These are phyloP conservation scores for Thalassophryne amazonica DNA, from an alignment of 2,797 vertebrate species.

Conservation along the genomic window DNA sequence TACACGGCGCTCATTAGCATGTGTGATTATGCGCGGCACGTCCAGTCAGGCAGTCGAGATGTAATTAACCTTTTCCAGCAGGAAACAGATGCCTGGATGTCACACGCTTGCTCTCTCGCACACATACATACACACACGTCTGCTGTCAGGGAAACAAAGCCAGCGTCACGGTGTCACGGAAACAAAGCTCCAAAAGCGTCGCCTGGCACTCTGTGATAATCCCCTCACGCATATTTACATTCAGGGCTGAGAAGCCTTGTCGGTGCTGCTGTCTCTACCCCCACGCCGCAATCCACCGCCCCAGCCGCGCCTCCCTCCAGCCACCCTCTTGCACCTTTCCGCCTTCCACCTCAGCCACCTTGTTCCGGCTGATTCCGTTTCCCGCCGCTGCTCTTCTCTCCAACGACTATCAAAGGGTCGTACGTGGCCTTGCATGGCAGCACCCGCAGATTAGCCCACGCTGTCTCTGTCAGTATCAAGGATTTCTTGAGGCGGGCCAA, in stretches of 20 bases:
- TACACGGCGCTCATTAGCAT: conserved; percentile 67
- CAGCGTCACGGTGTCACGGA: conserved; percentile 71
- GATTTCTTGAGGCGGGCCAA: conserved; percentile 52
- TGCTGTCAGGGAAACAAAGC: conserved; percentile 77
- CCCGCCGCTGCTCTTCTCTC: not conserved
- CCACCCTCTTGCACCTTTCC: conserved; percentile 5
- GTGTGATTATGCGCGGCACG: conserved; percentile 77
- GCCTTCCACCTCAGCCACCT: not conserved
- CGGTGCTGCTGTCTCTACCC: conserved; percentile 17
- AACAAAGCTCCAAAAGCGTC: conserved; percentile 69
- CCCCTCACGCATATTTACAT: conserved; percentile 72
- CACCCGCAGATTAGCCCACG: conserved; percentile 49
- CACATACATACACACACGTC: conserved; percentile 41
- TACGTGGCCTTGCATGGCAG: conserved; percentile 43
- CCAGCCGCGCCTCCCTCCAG: not conserved
- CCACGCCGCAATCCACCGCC: not conserved
- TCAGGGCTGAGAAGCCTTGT: conserved; percentile 60
- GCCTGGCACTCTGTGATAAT: conserved; percentile 76
- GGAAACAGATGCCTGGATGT: conserved; percentile 77
- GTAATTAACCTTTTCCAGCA: conserved; percentile 83
- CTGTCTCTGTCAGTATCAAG: conserved; percentile 33
- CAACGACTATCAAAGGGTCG: conserved; percentile 14
- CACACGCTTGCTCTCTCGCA: conserved; percentile 40
- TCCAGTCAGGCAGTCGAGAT: conserved; percentile 72
- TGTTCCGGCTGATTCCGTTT: no score